Conservation (phyloP, 2,113 vertebrate genomes). For the human (Homo sapiens) region DNA sequence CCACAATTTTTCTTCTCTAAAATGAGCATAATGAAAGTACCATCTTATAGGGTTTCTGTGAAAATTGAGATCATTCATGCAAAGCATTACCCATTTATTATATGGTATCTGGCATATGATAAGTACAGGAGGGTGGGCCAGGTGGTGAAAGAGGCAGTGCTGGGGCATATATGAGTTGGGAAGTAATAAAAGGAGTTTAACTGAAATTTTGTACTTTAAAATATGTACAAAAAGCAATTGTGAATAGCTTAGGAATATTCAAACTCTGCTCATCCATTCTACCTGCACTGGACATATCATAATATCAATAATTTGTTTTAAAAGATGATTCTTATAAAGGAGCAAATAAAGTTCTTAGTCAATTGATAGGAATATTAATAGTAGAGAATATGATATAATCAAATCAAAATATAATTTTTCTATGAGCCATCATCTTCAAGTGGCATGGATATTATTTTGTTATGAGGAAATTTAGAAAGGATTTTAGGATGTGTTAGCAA, state of each 20-base stretch:
- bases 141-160: accelerated
- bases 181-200: neutral
- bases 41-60: neutral
- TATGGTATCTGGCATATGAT: neutral
- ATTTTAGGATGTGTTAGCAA: neutral
- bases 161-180: neutral
- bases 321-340: neutral
- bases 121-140: neutral
- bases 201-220: neutral
- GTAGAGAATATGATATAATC: neutral
- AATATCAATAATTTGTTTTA: neutral
- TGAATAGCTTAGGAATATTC: neutral
- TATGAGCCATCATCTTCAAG: neutral
- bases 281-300: neutral
- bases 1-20: neutral
- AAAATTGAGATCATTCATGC: neutral
- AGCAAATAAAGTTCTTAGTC: neutral
- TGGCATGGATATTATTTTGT: constrained; percentile 30
- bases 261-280: neutral
- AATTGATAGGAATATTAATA: neutral
- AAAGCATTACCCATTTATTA: neutral
- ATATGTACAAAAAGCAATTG: neutral
- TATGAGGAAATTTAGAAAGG: constrained; percentile 8
- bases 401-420: constrained; percentile 31
- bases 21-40: neutral